Percentiles rank a stretch among this genome's conserved stretches.
Conservation (phyloP, 2,888 invertebrate genomes). For the Zygogramma bicolorata region DNA sequence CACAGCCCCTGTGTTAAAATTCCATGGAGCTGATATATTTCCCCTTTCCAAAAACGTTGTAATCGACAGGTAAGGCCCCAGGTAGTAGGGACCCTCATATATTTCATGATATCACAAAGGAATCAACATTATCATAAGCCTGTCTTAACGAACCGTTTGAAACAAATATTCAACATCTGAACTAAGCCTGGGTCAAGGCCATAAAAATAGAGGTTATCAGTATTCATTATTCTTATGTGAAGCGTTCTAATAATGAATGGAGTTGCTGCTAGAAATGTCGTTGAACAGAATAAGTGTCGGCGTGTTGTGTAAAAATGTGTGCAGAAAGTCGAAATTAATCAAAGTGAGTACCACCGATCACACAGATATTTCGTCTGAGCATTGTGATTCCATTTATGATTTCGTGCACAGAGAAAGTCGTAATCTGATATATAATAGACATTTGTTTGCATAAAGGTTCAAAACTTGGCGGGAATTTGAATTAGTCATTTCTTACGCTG, state of each 20-base stretch:
- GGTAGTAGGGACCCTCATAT: too few relatives aligned
- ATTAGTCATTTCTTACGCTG: too few relatives aligned
- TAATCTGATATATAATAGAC: conserved; percentile 16
- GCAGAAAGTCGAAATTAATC: not conserved
- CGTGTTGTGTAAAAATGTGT: not conserved
- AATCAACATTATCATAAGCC: not conserved
- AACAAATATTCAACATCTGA: not conserved
- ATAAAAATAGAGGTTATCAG: conserved; percentile 6
- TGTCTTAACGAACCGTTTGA: not conserved
- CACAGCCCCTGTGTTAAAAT: too few relatives aligned
- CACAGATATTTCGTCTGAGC: not conserved
- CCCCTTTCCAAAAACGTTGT: too few relatives aligned
- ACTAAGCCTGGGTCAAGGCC: not conserved
- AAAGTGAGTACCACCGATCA: not conserved
- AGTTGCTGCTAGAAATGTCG: not conserved
- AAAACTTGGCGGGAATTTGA: not conserved
- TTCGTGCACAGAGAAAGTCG: not conserved
- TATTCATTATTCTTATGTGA: not conserved
- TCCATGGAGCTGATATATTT: too few relatives aligned
- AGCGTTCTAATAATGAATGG: not conserved
- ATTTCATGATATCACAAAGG: not conserved
- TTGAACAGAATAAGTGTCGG: not conserved
- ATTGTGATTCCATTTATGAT: not conserved
- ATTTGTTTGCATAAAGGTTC: too few relatives aligned
- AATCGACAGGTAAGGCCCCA: too few relatives aligned